These are phyloP conservation scores for Zophobas atratus DNA, from an alignment of 1,140 invertebrate genomes.

Conservation along the genomic window DNA sequence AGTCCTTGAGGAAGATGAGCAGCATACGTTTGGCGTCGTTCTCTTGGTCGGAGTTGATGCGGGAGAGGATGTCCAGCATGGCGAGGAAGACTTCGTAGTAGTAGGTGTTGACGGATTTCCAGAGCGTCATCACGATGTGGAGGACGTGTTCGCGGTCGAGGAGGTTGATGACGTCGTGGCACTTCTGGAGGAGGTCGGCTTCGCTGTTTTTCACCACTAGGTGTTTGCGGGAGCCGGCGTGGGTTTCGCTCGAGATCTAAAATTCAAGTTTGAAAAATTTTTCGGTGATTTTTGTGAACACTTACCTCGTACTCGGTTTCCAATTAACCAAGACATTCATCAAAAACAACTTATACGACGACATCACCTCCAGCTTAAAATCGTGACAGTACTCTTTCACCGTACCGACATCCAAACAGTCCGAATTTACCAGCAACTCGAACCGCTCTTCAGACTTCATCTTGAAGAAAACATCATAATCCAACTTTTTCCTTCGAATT, in stretches of 20 bases:
- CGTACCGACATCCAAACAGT: slow-evolving; percentile 49
- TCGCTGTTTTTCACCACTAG: slow-evolving; percentile 53
- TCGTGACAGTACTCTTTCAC: slow-evolving; percentile 60
- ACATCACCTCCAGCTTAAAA: slow-evolving; percentile 57
- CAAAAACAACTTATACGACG: slow-evolving; percentile 58
- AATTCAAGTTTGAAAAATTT: too few relatives aligned
- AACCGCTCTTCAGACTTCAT: slow-evolving; percentile 49
- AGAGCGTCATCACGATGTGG: slow-evolving; percentile 41
- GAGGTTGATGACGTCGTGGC: slow-evolving; percentile 49
- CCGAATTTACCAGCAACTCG: slow-evolving; percentile 52
- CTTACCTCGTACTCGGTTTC: slow-evolving; percentile 58
- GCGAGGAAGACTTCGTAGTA: slow-evolving; percentile 64
- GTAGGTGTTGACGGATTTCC: slow-evolving; percentile 62
- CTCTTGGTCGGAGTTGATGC: slow-evolving; percentile 20
- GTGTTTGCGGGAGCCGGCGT: slow-evolving; percentile 4
- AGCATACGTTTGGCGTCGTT: slow-evolving; percentile 41
- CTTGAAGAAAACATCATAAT: slow-evolving; percentile 57
- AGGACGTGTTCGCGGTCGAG: slow-evolving; percentile 51
- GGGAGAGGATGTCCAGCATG: slow-evolving; percentile 52
- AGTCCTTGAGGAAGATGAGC: slow-evolving; percentile 60
- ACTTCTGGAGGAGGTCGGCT: slow-evolving; percentile 51
- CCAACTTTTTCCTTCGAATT: slow-evolving; percentile 44
- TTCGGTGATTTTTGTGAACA: slow-evolving; percentile 39
- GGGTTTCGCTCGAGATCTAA: too few relatives aligned
- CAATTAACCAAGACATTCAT: slow-evolving; percentile 57